Conservation (phyloP, 1,140 invertebrate genomes). For the Brachionus paranguensis region DNA sequence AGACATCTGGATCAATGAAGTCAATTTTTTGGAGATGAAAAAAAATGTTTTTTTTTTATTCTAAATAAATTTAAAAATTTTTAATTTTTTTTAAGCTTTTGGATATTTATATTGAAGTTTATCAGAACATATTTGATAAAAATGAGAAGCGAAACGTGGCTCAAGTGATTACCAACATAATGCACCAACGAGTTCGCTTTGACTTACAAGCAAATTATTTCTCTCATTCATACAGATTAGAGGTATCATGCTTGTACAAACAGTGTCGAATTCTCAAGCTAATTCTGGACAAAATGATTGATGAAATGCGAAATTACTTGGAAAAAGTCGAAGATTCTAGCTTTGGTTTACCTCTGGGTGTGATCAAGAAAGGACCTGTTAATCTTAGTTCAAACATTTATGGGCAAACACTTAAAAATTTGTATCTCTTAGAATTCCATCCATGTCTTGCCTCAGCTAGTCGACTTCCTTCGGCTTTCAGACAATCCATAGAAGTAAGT, state of each 20-base stretch:
- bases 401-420: constrained; percentile 50
- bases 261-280: constrained; percentile 47
- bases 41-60: constrained; percentile 46
- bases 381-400: constrained; percentile 29
- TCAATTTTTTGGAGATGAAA: constrained; percentile 52
- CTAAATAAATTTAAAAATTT: background rate
- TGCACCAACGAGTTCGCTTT: constrained; percentile 49
- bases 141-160: constrained; percentile 50
- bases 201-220: constrained; percentile 51
- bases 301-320: constrained; percentile 17
- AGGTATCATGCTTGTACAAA: constrained; percentile 47
- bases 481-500: constrained; percentile 46
- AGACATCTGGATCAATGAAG: constrained; percentile 53
- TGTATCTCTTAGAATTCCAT: constrained; percentile 55
- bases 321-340: constrained; percentile 25
- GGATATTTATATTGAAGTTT: constrained; percentile 54
- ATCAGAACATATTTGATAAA: constrained; percentile 53
- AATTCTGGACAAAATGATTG: constrained; percentile 46
- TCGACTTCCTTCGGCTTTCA: constrained; percentile 48
- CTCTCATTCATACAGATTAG: constrained; percentile 48
- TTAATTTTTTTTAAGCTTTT: constrained; percentile 45
- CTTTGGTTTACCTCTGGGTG: background rate
- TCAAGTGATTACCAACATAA: constrained; percentile 52
- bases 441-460: constrained; percentile 51
- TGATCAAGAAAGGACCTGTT: background rate